Evolutionary conservation across 2,113 vertebrate genomes (phyloP), one percentile per base, ranked within the genome.

Genomic region (Thinocorus orbignyianus): DNA sequence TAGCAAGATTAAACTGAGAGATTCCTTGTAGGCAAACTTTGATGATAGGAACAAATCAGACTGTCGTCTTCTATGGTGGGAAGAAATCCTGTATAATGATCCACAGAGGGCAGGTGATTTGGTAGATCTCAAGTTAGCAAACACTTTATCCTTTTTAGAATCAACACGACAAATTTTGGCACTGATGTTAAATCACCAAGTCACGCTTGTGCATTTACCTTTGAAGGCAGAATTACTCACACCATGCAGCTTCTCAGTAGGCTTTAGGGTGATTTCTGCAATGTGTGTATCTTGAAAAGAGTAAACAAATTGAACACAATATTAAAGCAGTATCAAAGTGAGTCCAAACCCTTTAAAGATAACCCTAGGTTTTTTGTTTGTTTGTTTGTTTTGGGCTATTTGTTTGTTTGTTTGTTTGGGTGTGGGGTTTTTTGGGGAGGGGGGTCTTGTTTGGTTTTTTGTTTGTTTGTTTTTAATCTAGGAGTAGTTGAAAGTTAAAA

Each of bases 41-140:
- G 82, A 93, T 66, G 55, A 58, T 72, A 31, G 62, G 46, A 80
- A 54, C 71, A 93, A 93, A 96, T 97, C 87, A 90, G 84, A 26
- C 11, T 96, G 70, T 80, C 62, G 51, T 80, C 82, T 86, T 60
- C 79, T 66, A 10, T 79, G 26, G 46, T 42, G 74, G 70, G 49
- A 88, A 87, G 87, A 94, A 95, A 93, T 81, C 80, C 46, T 81
- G 16, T 88, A 58, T 77, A 77, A 70, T 77, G 49, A 89, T 64
- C 65, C 73, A 74, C 22, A 70, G 73, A 76, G 25, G 20, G 17
- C 49, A 65, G 54, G 46, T 76, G 72, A 78, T 92, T 95, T 84
- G 51, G 55, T 55, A 81, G 39, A 78, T 55, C 42, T 11, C 48
- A 70, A 73, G 20, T n/a, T 33, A 87, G 55, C 25, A 87, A 73